phyloP scores from a whole-genome alignment of 2,113 vertebrate genomes.

The Sphaerodactylus townsendi region DNA sequence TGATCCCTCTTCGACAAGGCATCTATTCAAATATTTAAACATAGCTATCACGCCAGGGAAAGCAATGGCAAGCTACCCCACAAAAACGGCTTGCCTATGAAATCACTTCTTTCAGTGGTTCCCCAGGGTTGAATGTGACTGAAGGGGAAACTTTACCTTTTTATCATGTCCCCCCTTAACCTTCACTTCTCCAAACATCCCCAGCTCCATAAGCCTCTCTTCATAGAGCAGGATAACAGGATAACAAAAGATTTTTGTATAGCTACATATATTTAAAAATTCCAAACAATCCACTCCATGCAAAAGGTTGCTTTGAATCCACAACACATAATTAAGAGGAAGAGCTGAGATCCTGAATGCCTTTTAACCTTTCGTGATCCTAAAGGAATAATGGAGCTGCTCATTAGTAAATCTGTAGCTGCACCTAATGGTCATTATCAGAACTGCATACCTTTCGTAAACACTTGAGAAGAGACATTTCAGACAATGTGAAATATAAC shows the following conservation, averaged over 20 bases:
- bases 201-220: no score
- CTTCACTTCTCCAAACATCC: no score
- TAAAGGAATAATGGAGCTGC: background rate
- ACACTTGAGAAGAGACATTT: background rate
- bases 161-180: no score
- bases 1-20: no score
- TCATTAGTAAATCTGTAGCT: conserved; percentile 56
- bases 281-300: background rate
- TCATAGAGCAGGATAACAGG: background rate
- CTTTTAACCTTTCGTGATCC: background rate
- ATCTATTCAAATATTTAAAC: no score
- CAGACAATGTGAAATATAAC: background rate
- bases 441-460: conserved; percentile 29
- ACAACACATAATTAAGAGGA: background rate
- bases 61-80: no score
- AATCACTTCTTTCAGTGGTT: no score
- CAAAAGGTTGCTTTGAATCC: background rate
- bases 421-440: conserved; percentile 62
- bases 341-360: background rate
- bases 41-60: no score
- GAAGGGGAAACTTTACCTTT: no score
- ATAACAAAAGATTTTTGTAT: background rate
- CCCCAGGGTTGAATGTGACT: no score
- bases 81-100: no score
- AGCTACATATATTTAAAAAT: background rate